Evolutionary conservation across 2,888 invertebrate genomes (phyloP), one percentile per base, ranked within the genome.

Genomic region (Steromphala cineraria): DNA sequence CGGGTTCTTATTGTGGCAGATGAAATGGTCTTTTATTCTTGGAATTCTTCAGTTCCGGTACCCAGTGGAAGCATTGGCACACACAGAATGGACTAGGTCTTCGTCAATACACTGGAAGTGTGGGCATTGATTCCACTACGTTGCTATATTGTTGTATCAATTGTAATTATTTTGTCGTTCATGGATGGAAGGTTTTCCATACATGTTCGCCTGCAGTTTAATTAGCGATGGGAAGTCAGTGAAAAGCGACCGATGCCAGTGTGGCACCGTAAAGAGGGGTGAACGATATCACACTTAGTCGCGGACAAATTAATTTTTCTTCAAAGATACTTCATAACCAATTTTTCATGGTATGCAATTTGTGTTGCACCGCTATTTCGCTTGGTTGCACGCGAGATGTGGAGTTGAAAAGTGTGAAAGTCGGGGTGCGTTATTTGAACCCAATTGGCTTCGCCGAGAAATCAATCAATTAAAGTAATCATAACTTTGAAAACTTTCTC

Each of bases 91-190:
- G 36, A 71, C 8, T 71, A 19, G 71, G 71, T 10, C 71, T 8
- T 71, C 31, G 3, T 71, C 71, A 71, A 71, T 71, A 71, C 31
- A 36, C 13, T 62, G 62, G 62, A 62, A 62, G 62, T 28, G 62
- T 28, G 15, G 40, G 19, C 31, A 71, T 71, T 71, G 71, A 71
- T 71, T 71, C 24, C 36, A 15, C 19, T 71, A 36, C 71, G 19
- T 71, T 71, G 15, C n/a, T 19, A 17, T 71, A 71, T 71, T 71
- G 71, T 71, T 71, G 40, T 40, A 36, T n/a, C 71, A 71, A 71
- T 71, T 71, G 71, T 71, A 71, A 71, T 71, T 71, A 71, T 71
- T 71, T 71, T 71, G 71, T 71, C 28, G 71, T 71, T 71, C 71
- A 71, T 71, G 71, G 71, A 31, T 71, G 71, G 71, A 0, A 36